Conservation (phyloP, 1,140 invertebrate species). For the Eriosoma lanigerum region DNA sequence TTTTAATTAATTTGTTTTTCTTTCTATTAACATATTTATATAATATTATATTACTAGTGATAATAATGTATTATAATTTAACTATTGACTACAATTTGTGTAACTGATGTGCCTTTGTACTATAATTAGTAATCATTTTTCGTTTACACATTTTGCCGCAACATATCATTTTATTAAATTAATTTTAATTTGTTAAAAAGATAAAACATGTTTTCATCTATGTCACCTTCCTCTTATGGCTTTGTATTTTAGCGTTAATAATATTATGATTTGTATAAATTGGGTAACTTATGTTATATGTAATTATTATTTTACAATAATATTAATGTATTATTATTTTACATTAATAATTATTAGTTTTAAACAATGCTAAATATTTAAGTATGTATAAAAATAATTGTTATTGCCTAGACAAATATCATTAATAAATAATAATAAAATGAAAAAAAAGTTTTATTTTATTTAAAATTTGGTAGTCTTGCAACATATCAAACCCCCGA, state of each 20-base stretch:
- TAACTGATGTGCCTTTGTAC: slow-evolving; percentile 51
- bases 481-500: too few relatives aligned
- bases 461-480: too few relatives aligned
- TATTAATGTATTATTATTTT: background rate
- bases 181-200: slow-evolving; percentile 3
- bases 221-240: slow-evolving; percentile 1
- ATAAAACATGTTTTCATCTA: background rate
- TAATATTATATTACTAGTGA: background rate
- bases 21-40: slow-evolving; percentile 23
- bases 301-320: slow-evolving; percentile 26
- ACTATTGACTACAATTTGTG: slow-evolving; percentile 37
- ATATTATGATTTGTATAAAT: slow-evolving; percentile 25
- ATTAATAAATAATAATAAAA: slow-evolving; percentile 1
- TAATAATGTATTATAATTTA: slow-evolving; percentile 43
- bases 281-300: slow-evolving; percentile 40
- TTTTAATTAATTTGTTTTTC: slow-evolving; percentile 2
- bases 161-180: slow-evolving; percentile 39
- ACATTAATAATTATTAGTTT: slow-evolving; percentile 34
- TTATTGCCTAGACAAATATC: slow-evolving; percentile 47
- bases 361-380: slow-evolving; percentile 27
- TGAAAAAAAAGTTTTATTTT: too few relatives aligned
- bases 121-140: slow-evolving; percentile 26
- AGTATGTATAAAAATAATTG: slow-evolving; percentile 4
- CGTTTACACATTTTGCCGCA: slow-evolving; percentile 39
- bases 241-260: slow-evolving; percentile 40